phyloP scores from a whole-genome alignment of 2,113 vertebrate genomes.

The Oryzias woworae region DNA sequence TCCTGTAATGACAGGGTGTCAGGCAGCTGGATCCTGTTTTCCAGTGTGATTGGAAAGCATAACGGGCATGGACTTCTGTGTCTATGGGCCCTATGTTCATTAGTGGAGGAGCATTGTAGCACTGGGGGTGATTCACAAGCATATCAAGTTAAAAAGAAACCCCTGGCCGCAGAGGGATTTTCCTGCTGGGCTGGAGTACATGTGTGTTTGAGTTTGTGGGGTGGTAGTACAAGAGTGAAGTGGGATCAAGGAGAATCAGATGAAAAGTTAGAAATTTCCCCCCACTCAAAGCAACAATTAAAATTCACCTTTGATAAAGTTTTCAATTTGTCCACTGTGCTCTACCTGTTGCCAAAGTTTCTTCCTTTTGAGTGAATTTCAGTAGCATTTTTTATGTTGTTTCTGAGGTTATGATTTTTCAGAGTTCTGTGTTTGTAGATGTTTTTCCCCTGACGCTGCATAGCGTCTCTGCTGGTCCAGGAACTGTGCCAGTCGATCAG shows the following conservation, averaged over 20 bases:
- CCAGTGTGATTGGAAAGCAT: constrained; percentile 55
- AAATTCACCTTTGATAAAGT: constrained; percentile 26
- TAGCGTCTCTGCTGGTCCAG: constrained; percentile 37
- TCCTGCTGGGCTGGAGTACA: constrained; percentile 45
- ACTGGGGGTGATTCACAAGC: constrained; percentile 76
- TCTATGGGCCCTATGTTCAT: constrained; percentile 76
- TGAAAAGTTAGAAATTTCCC: constrained; percentile 58
- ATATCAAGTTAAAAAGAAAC: constrained; percentile 80
- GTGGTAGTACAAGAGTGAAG: constrained; percentile 33
- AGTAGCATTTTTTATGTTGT: constrained; percentile 26
- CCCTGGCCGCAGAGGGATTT: constrained; percentile 74
- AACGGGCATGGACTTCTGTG: constrained; percentile 54
- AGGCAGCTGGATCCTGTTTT: constrained; percentile 79
- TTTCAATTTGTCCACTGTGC: constrained; percentile 11
- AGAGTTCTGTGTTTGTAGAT: constrained; percentile 60
- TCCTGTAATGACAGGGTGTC: constrained; percentile 68
- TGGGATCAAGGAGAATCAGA: constrained; percentile 60
- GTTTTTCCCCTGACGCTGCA: constrained; percentile 49
- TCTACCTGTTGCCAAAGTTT: not conserved
- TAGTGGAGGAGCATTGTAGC: constrained; percentile 67
- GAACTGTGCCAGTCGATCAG: constrained; percentile 61
- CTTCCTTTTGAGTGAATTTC: constrained; percentile 1
- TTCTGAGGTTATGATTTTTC: constrained; percentile 59
- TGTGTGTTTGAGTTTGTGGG: constrained; percentile 34
- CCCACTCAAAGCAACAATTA: constrained; percentile 36